Evolutionary conservation across 2,113 vertebrate species (phyloP), one percentile per base, ranked within the genome.

Genomic region (Dolichotis patagonum): DNA sequence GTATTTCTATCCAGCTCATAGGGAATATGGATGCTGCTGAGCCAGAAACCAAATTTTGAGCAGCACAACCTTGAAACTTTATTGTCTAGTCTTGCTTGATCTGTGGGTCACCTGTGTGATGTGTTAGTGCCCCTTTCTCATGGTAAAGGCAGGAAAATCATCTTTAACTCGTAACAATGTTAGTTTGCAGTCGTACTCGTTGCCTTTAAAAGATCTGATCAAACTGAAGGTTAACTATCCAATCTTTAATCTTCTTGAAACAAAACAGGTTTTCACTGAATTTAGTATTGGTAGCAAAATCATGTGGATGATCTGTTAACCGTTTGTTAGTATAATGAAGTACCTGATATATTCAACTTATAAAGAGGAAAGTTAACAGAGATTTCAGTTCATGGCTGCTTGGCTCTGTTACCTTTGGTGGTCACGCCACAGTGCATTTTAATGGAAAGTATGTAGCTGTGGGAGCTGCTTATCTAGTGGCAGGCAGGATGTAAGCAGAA

Each of bases 201-300:
- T 82, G 77, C 26, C n/a, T 91, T 91, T 78, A 43, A 9, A 8
- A 9, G 46, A 35, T 85, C 35, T 65, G 26, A 41, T 90, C n/a
- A 67, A 19, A 84, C 12, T 46, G 35, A 73, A 91, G 22, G 35
- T 35, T 84, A 67, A 80, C 14, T 54, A 28, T 65, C 28, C 52
- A 35, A 20, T 75, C 28, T 65, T 88, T 88, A 88, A 54, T 78
- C 12, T 67, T 17, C 65, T 52, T 46, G 28, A 78, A 65, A 82
- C 56, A 95, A 91, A 91, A 73, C 41, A 73, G 60, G 9, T 54
- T 24, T 56, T 65, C 26, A 30, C 20, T 38, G 54, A 73, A 73
- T 94, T 87, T 84, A 73, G 69, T 56, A 60, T 56, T 54, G 85
- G 24, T 35, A 88, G 52, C 24, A 71, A 96, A 95, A 38, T 28